Percentiles rank a stretch among this genome's conserved stretches.
Evolutionary conservation across 2,797 vertebrate species (phyloP).

Genomic region (Corythornis leucogaster): DNA sequence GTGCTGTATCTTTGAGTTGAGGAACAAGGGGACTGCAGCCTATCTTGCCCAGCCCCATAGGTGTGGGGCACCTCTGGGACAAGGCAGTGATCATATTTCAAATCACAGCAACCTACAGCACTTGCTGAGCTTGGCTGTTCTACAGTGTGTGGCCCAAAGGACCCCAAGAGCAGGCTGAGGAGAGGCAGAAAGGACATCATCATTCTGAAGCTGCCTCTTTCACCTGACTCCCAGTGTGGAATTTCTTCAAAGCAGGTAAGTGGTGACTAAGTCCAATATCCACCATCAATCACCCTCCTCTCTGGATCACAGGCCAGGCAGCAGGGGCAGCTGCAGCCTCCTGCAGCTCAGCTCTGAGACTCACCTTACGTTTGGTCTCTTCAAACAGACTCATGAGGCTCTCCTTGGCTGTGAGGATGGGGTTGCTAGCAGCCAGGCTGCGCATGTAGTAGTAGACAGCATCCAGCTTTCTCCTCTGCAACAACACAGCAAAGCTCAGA

Average conservation of each 20-base stretch:
- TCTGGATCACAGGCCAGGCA: neutral
- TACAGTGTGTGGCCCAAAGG: neutral
- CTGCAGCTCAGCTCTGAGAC: constrained; percentile 14
- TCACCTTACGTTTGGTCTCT: constrained; percentile 97
- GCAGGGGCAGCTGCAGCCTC: neutral
- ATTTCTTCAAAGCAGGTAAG: neutral
- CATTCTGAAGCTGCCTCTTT: neutral
- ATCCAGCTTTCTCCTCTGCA: constrained; percentile 96
- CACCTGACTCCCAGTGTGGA: neutral
- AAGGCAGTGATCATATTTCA: neutral
- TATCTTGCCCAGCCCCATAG: too few species aligned
- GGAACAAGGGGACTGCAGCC: too few species aligned
- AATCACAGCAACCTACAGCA: neutral
- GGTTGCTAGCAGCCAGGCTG: constrained; percentile 97
- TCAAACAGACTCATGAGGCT: constrained; percentile 99
- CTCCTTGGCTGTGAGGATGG: constrained; percentile 97
- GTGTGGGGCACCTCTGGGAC: too few species aligned
- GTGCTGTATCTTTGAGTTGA: too few species aligned
- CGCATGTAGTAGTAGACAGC: constrained; percentile 99
- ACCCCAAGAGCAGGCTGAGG: neutral
- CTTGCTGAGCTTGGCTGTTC: neutral
- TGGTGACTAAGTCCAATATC: neutral
- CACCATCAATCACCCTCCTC: neutral
- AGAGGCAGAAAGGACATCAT: neutral
- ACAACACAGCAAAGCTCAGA: constrained; percentile 28